phyloP scores from a whole-genome alignment of 2,888 invertebrate species.

The Hedya salicella region DNA sequence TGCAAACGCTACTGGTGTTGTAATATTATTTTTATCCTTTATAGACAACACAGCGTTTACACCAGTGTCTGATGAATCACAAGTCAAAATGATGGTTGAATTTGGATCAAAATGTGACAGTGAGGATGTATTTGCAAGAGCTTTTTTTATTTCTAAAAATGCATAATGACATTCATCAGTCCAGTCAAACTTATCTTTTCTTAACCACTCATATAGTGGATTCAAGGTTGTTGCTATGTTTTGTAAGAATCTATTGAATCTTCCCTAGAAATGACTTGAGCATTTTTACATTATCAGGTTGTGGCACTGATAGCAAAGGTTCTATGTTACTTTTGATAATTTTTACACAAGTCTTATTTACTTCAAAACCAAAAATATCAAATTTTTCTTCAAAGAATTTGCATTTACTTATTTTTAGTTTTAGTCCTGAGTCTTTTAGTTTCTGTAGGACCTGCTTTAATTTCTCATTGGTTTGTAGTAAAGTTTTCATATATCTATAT shows the following conservation, averaged over 20 bases:
- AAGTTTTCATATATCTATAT: conserved; percentile 22
- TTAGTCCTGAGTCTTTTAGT: conserved; percentile 8
- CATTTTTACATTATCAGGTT: conserved; percentile 13
- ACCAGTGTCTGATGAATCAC: conserved; percentile 17
- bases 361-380: conserved; percentile 22
- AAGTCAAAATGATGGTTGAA: conserved; percentile 8
- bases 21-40: conserved; percentile 15
- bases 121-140: no score
- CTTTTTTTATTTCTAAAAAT: no score
- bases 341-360: conserved; percentile 3
- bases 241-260: no score
- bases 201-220: no score
- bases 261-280: no score
- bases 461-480: conserved; percentile 13
- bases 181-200: no score
- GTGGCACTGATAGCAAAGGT: conserved; percentile 7
- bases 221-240: no score
- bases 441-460: conserved; percentile 9
- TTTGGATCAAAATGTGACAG: no score
- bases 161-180: no score
- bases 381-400: conserved; percentile 17
- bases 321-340: conserved; percentile 28
- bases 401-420: conserved; percentile 16
- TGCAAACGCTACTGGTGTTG: conserved; percentile 11
- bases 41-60: conserved; percentile 14